Base-by-base conservation (phyloP, 2,888 invertebrate species). In the Norana najaformis region DNA sequence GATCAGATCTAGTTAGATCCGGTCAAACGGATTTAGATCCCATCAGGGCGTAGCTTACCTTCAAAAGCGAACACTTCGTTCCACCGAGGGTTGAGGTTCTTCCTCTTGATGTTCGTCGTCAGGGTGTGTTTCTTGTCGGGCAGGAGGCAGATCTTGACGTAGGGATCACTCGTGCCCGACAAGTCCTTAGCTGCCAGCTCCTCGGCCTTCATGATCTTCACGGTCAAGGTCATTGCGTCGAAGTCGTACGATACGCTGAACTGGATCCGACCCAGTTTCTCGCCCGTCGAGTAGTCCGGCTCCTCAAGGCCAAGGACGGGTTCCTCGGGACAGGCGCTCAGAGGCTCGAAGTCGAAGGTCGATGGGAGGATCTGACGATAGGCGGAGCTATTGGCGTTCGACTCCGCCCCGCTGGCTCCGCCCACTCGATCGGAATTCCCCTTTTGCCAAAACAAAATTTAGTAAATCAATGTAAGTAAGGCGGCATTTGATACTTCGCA, bases 41-140 rank as follows among this genome's bases (percentile, higher is more conserved):
- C 13, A 18, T 23, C 47, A 47, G 23, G 14, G 4, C 14, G 3
- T 69, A 20, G 23, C 83, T 83, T 16, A 91, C 96, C 97, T 94
- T 95, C 94, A 93, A 94, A 95, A 39, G 94, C 93, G 92, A 95
- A 95, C 89, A 94, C 93, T 92, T 95, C 95, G 92, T 94, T 94
- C 95, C 95, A 95, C 88, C 93, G 92, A 8, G 95, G 95, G 92
- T 94, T 94, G 90, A 95, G 93, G 91, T 94, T 94, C 92, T 93
- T 93, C 92, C 94, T 93, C 93, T 94, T 94, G 90, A 94, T 94
- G 92, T 94, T 94, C 37, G 95, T 94, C 90, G 94, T 93, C 90
- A 95, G 92, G 93, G 94, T 94, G 91, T 91, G 90, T 90, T 92
- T 92, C 89, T 91, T 94, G 92, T 94, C 94, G 11, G 94, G 94